Base-by-base conservation (phyloP, 1,140 invertebrate species). In the Aphelinus atriplicis region DNA sequence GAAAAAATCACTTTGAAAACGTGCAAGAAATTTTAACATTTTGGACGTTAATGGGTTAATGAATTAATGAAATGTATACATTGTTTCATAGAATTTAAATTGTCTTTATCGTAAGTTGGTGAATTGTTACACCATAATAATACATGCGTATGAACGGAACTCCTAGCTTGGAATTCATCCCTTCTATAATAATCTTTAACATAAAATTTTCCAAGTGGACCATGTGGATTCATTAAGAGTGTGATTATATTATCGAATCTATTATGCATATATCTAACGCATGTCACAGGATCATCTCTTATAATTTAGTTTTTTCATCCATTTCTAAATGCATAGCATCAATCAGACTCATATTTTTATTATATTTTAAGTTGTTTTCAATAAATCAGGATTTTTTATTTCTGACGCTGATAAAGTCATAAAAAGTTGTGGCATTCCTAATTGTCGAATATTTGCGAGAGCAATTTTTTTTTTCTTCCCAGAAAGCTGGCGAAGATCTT, bases 141-240 rank as follows among this genome's bases (percentile, higher is more conserved):
- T 43, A 42, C 62, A 47, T 72, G 70, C 2, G 42, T 57, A 70
- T 73, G 76, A 3, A 62, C 64, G 7, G 64, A 60, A 26, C 77
- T 71, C 46, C 71, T 66, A 58, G 51, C 51, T 76, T 78, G 77
- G 57, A 78, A 78, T 71, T 76, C 71, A 3, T 51, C 53, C 45
- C 71, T 50, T 67, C 43, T 56, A 74, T 71, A 76, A 58, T 48
- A 71, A 68, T 78, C 75, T 48, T 43, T 58, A 10, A 76, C 61
- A 56, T 45, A 66, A 48, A 74, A 53, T 72, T 74, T 43, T 26
- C 50, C 9, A 55, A 78, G 71, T 4, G 66, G 47, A 7, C 77
- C 70, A 74, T 74, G 26, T 63, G 63, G 43, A 7, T 50, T 70
- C 71, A 51, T 62, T 65, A 76, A 64, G 57, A 74, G 3, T 10